phyloP scores from a whole-genome alignment of 2,797 vertebrate genomes.

The Diplodus sargus region DNA sequence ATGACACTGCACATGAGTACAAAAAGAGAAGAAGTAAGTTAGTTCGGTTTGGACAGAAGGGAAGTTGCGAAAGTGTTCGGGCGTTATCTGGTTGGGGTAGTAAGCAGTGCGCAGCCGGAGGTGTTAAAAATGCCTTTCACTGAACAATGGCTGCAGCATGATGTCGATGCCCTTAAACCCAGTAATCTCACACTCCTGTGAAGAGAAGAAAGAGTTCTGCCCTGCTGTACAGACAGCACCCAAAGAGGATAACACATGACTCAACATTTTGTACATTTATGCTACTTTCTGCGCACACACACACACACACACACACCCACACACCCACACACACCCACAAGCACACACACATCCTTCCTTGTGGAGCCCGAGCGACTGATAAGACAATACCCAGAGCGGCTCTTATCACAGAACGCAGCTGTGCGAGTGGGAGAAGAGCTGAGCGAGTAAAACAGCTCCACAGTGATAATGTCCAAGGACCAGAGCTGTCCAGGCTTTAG shows the following conservation, averaged over 20 bases:
- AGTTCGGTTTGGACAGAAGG: constrained; percentile 45
- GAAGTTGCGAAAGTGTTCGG: constrained; percentile 72
- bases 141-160: constrained; percentile 7
- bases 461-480: constrained; percentile 48
- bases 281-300: constrained; percentile 37
- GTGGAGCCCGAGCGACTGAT: constrained; percentile 62
- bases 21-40: constrained; percentile 54
- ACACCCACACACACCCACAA: constrained; percentile 24
- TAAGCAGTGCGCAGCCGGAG: constrained; percentile 18
- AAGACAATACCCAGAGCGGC: constrained; percentile 58
- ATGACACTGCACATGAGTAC: neutral
- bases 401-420: constrained; percentile 77
- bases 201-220: constrained; percentile 15
- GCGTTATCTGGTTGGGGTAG: constrained; percentile 25
- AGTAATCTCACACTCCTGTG: constrained; percentile 23
- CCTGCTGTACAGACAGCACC: constrained; percentile 30
- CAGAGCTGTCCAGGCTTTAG: neutral
- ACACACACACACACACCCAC: constrained; percentile 57
- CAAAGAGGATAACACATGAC: constrained; percentile 51
- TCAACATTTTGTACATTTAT: constrained; percentile 55
- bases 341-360: constrained; percentile 70
- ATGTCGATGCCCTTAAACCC: constrained; percentile 9
- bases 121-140: constrained; percentile 43
- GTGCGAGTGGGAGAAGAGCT: constrained; percentile 55
- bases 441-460: constrained; percentile 45